Base-by-base conservation (phyloP, 53 echinoderm and acorn worm species). In the Actinopyga echinites region DNA sequence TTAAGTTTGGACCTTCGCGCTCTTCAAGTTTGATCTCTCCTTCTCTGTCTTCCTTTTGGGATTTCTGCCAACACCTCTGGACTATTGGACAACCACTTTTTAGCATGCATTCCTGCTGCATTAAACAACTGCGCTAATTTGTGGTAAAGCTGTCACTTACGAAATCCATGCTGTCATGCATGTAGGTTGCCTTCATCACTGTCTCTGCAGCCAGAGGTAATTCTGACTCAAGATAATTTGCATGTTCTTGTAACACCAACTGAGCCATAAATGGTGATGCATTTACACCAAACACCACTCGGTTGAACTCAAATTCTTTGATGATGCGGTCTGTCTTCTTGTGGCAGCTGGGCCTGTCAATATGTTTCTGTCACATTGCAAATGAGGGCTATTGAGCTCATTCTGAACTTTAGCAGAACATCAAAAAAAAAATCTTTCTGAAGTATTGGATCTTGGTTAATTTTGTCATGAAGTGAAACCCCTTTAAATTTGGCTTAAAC, bases 131-230 rank as follows among this genome's bases (percentile, higher is more conserved):
- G 29, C 4, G 60, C 24, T n/a, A 83, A 28, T 32, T 83, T 68
- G 1, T 68, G 10, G 55, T 68, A 83, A 1, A 83, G 23, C 30
- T 83, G 29, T 84, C 56, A 32, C 30, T 22, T 7, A 84, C 69
- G 4, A 31, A 84, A 29, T 84, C 84, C 84, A 84, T 84, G 30
- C 53, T 71, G 58, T 84, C 69, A 29, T 84, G 73, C 71, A 71
- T 84, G 21, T 84, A 84, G 12, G 84, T 84, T 35, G 57, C 55
- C 20, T 57, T 84, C 2, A 71, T 17, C 31, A 84, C 73, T 5
- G 84, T 68, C 12, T 84, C 69, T 38, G 84, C 68, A 23, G 84
- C 84, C 33, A 65, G 20, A 7, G 83, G 84, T 21, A 56, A 28
- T 29, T 57, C 37, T 26, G 17, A 2, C 17, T 69, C 9, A 26